Conservation (phyloP, 2,888 invertebrate genomes). For the Dione vanillae region DNA sequence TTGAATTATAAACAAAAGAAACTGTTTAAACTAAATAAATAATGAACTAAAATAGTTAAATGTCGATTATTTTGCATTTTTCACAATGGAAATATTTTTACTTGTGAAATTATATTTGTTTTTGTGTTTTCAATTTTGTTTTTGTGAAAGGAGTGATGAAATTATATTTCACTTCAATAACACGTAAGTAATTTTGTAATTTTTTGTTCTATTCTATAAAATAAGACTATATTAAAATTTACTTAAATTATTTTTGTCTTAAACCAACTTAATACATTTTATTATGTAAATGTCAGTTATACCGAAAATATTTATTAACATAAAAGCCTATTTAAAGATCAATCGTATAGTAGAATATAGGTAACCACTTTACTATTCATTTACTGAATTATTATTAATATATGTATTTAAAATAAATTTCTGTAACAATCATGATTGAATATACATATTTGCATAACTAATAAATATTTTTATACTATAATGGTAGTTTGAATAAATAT, state of each 20-base stretch:
- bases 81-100: slow-evolving; percentile 35
- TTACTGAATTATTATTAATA: no score
- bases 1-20: slow-evolving; percentile 16
- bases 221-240: no score
- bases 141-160: slow-evolving; percentile 52
- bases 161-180: slow-evolving; percentile 77
- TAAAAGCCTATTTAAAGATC: not conserved
- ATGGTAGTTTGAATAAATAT: no score
- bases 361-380: no score
- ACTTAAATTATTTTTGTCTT: not conserved
- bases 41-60: not conserved
- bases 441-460: no score
- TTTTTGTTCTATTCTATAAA: not conserved
- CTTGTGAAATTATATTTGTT: slow-evolving; percentile 22
- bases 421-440: no score
- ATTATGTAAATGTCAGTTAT: not conserved
- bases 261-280: not conserved
- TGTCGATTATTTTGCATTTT: slow-evolving; percentile 25
- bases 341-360: not conserved
- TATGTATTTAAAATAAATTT: no score
- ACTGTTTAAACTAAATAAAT: not conserved
- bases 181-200: slow-evolving; percentile 64
- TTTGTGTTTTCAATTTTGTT: slow-evolving; percentile 21
- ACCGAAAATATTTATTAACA: not conserved
- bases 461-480: no score